Percentiles rank a stretch among this genome's conserved stretches.
Conservation (phyloP, 2,113 vertebrate species). For the Petrocephalus zakoni region DNA sequence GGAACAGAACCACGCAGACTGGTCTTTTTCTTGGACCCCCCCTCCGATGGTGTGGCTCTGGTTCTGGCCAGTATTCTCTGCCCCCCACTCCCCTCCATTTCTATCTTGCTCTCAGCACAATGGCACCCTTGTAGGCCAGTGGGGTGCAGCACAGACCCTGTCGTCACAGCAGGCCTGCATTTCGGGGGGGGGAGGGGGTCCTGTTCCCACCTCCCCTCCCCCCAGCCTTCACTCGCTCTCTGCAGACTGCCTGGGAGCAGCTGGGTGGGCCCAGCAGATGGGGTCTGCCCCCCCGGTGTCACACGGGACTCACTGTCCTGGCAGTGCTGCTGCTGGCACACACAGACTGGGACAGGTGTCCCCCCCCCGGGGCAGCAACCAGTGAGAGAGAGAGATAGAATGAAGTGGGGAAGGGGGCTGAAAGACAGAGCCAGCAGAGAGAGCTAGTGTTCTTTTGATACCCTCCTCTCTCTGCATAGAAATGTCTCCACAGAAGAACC, state of each 20-base stretch:
- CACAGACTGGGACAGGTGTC: not conserved
- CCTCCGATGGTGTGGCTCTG: not conserved
- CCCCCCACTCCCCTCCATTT: not conserved
- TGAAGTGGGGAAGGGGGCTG: not conserved
- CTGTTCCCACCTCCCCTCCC: not conserved
- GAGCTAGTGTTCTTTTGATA: not conserved
- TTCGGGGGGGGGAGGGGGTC: not conserved
- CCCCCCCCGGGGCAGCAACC: not conserved
- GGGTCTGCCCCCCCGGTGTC: not conserved
- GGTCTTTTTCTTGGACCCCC: not conserved
- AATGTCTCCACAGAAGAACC: not conserved
- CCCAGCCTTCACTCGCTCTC: not conserved
- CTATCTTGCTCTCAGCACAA: not conserved
- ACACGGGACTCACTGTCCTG: conserved; percentile 1
- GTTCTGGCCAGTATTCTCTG: not conserved
- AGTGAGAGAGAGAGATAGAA: not conserved
- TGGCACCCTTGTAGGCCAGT: not conserved
- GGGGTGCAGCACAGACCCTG: not conserved
- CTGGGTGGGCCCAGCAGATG: not conserved
- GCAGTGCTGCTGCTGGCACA: not conserved
- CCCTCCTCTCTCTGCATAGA: not conserved
- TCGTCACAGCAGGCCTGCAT: not conserved
- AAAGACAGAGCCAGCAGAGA: not conserved
- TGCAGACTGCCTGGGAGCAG: not conserved
- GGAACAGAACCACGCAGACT: not conserved